Percentiles rank a stretch among this genome's conserved stretches.
Evolutionary conservation across 2,888 invertebrate species (phyloP).

Genomic region (Lomographa bimaculata): DNA sequence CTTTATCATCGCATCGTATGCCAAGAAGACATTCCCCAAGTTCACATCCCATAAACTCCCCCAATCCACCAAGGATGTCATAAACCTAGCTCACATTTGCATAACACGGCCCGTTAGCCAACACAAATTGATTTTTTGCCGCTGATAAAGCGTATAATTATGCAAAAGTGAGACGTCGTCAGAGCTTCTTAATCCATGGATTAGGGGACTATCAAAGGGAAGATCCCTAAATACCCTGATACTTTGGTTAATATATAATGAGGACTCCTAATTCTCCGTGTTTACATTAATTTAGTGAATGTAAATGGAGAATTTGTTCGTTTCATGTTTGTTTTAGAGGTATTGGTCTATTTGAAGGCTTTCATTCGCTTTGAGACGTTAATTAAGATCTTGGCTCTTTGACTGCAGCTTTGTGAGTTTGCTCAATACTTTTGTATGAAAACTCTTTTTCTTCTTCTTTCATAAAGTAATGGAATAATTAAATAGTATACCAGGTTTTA

Average conservation of each 20-base stretch:
- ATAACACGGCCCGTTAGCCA: constrained; percentile 36
- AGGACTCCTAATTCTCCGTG: constrained; percentile 64
- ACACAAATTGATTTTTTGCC: constrained; percentile 63
- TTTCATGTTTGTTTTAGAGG: constrained; percentile 26
- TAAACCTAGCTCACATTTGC: constrained; percentile 28
- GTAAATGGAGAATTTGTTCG: constrained; percentile 43
- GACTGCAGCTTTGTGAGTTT: too few species aligned
- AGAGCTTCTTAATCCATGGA: constrained; percentile 65
- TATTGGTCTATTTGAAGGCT: too few species aligned
- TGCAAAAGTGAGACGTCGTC: constrained; percentile 67
- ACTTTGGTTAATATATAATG: constrained; percentile 76
- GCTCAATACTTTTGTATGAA: too few species aligned
- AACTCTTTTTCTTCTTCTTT: too few species aligned
- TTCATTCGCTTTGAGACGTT: constrained; percentile 22
- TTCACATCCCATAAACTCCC: constrained; percentile 2
- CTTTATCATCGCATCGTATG: too few species aligned
- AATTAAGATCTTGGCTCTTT: constrained; percentile 23
- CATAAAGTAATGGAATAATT: too few species aligned
- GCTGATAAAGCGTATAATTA: constrained; percentile 72
- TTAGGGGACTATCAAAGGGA: constrained; percentile 73
- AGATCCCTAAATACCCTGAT: too few species aligned
- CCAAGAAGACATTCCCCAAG: too few species aligned
- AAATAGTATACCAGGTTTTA: too few species aligned
- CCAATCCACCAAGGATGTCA: constrained; percentile 19
- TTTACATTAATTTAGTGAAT: constrained; percentile 74